phyloP scores from a whole-genome alignment of 2,888 invertebrate species.

The Tetragonula carbonaria region DNA sequence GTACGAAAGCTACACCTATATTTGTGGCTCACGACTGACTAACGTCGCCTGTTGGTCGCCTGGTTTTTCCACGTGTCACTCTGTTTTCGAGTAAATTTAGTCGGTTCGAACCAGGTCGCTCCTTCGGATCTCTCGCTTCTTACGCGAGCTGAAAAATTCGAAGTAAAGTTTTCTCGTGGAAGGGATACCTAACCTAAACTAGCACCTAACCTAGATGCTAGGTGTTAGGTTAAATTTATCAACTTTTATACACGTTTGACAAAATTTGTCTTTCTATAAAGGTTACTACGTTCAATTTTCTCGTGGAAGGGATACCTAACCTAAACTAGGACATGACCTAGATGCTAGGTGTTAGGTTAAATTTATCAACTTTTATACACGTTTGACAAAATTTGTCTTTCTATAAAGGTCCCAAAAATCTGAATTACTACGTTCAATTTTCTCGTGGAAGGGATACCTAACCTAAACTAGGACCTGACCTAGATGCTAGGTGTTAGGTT shows the following conservation, averaged over 20 bases:
- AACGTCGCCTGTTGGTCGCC: constrained; percentile 43
- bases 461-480: too few species aligned
- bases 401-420: too few species aligned
- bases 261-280: too few species aligned
- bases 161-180: not conserved
- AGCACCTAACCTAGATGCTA: too few species aligned
- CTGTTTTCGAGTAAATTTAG: constrained; percentile 52
- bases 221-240: not conserved
- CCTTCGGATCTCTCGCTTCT: not conserved
- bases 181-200: not conserved
- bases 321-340: too few species aligned
- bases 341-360: too few species aligned
- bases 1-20: constrained; percentile 60
- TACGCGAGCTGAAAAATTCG: too few species aligned
- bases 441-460: not conserved
- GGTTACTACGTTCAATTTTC: too few species aligned
- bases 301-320: not conserved
- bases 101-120: constrained; percentile 23
- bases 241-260: not conserved
- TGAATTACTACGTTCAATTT: too few species aligned
- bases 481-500: too few species aligned
- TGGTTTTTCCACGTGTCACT: constrained; percentile 62
- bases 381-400: too few species aligned
- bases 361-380: not conserved
- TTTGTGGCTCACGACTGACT: constrained; percentile 56